Base-by-base conservation (phyloP, 1,140 invertebrate species). In the Calosoma granatense region DNA sequence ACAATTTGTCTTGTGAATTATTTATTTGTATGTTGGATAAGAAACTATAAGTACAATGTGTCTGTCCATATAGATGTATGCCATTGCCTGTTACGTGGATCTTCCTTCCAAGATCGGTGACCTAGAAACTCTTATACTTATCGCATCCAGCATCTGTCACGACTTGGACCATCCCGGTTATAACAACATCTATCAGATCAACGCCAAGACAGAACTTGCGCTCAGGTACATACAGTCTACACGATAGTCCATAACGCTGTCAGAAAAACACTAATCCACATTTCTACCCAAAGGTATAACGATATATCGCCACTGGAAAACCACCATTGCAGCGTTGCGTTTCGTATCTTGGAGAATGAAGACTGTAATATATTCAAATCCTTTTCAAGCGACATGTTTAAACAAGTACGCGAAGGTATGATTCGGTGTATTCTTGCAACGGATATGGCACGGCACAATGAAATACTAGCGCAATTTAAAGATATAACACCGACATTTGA, bases 151-250 rank as follows among this genome's bases (percentile, higher is more conserved):
- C 68, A 87, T 93, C 36, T 92, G 90, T 65, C 92, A 95, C 70
- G 92, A 95, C 73, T 74, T 94, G 20, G 91, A 94, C 70, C 92
- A 95, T 79, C 92, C 92, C 2, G 92, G 92, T 22, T 90, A 90
- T 68, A 92, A 92, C 72, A 92, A 92, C 65, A 88, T 88, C 59
- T 92, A 91, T 73, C 88, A 91, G 74, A 90, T 92, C 63, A 93
- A 93, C 70, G 88, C 90, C 20, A 80, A 83, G 59, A 92, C 90
- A 4, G 89, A 92, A 66, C 71, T 93, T 60, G 90, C 90, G 6
- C 77, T 92, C 53, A 79, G 88, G 59, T 73, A 53, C 4, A 51
- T 19, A n/a, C n/a, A n/a, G n/a, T n/a, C n/a, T n/a, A n/a, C n/a
- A n/a, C n/a, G n/a, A n/a, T n/a, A n/a, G n/a, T 9, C 9, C 9